Evolutionary conservation across 2,888 invertebrate genomes (phyloP).

Genomic region (Mechanitis mazaeus): DNA sequence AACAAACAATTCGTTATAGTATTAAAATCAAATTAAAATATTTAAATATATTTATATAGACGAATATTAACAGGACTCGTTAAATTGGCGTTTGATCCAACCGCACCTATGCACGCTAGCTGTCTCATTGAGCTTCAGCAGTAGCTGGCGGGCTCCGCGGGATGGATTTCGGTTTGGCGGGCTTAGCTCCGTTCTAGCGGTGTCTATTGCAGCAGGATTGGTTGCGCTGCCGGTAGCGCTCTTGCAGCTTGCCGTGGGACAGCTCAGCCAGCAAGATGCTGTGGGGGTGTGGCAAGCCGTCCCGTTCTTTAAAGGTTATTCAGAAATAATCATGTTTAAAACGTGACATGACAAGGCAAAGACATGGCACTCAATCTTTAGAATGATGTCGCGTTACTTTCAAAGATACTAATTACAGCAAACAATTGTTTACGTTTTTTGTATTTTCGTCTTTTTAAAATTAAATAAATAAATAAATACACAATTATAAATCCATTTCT

Average conservation of each 20-base stretch:
- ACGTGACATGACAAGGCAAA: no score
- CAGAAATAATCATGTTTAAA: no score
- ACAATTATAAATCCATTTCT: no score
- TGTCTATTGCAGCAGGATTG: constrained; percentile 63
- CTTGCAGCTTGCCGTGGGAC: constrained; percentile 79
- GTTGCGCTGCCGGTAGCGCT: constrained; percentile 77
- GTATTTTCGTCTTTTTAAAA: no score
- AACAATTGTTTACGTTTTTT: no score
- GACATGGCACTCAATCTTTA: no score
- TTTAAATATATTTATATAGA: no score
- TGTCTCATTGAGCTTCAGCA: constrained; percentile 74
- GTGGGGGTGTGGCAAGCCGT: constrained; percentile 81
- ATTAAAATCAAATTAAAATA: not conserved
- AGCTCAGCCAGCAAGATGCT: constrained; percentile 80
- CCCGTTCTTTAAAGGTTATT: constrained; percentile 79
- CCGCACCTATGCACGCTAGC: constrained; percentile 72
- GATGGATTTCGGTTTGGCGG: constrained; percentile 67
- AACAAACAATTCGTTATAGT: not conserved
- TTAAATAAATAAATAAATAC: no score
- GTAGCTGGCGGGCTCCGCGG: constrained; percentile 77
- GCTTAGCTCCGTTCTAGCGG: constrained; percentile 71
- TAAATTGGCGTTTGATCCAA: constrained; percentile 48
- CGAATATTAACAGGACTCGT: constrained; percentile 37
- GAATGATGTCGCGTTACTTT: no score
- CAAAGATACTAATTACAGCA: no score